These are phyloP conservation scores for Pagetopsis macropterus DNA, from an alignment of 2,797 vertebrate genomes.

Conservation along the genomic window DNA sequence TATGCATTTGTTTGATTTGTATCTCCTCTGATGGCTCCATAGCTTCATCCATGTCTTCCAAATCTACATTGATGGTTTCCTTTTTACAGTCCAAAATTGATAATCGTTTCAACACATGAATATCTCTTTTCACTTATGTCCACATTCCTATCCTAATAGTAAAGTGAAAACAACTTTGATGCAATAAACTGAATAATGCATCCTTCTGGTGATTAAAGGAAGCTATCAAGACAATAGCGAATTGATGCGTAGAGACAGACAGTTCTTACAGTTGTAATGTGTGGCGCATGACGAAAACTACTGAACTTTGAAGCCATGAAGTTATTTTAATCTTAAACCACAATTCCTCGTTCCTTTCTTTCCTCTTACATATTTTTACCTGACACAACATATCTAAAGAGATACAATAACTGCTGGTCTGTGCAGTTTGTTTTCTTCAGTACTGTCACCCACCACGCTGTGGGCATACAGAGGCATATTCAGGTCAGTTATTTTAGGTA, in stretches of 20 bases:
- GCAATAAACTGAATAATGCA: constrained; percentile 19
- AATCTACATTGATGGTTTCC: background rate
- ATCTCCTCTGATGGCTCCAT: background rate
- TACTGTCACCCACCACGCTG: constrained; percentile 43
- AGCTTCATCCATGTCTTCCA: constrained; percentile 1
- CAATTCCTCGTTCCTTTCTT: constrained; percentile 34
- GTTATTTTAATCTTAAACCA: constrained; percentile 61
- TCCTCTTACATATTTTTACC: constrained; percentile 39
- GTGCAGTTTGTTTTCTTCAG: constrained; percentile 55
- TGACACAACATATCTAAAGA: constrained; percentile 56
- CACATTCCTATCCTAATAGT: constrained; percentile 14
- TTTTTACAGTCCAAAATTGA: background rate
- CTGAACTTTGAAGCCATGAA: constrained; percentile 24
- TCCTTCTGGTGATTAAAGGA: constrained; percentile 55
- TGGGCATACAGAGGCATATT: constrained; percentile 56
- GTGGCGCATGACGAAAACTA: constrained; percentile 23
- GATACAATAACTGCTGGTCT: constrained; percentile 55
- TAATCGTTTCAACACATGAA: background rate
- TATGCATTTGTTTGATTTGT: constrained; percentile 12
- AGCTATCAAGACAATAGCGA: constrained; percentile 17
- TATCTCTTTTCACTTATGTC: constrained; percentile 30
- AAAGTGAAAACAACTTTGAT: constrained; percentile 26
- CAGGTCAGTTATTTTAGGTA: constrained; percentile 63
- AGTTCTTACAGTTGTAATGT: constrained; percentile 27
- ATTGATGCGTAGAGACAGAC: constrained; percentile 30